phyloP scores from a whole-genome alignment of 2,888 invertebrate genomes.

The Cordilura impudica region DNA sequence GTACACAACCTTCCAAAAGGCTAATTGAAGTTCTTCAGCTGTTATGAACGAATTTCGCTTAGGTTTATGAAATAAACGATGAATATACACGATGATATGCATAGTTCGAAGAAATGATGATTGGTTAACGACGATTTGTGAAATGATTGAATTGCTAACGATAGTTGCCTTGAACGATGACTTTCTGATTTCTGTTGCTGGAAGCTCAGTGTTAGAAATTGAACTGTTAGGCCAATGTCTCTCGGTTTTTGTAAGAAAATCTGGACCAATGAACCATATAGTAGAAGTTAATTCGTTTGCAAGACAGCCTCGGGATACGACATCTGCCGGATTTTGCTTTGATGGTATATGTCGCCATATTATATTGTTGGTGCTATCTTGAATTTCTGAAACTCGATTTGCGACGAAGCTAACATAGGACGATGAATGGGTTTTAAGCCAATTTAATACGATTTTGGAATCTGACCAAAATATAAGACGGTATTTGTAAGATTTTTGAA shows the following conservation, averaged over 20 bases:
- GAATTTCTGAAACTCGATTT: no score
- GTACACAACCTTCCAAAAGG: constrained; percentile 13
- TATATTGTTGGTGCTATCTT: no score
- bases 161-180: not conserved
- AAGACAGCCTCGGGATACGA: no score
- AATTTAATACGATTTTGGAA: no score
- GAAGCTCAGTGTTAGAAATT: not conserved
- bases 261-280: not conserved
- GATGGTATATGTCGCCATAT: no score
- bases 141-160: not conserved
- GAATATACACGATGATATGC: constrained; percentile 13
- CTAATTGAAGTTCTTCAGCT: not conserved
- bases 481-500: no score
- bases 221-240: not conserved
- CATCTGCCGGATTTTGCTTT: no score
- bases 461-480: no score
- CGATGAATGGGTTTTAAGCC: no score
- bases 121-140: not conserved
- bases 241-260: not conserved
- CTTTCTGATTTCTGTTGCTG: not conserved
- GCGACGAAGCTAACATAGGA: no score
- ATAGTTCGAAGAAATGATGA: constrained; percentile 8
- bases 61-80: not conserved
- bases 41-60: not conserved
- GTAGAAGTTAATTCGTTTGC: no score